Conservation (phyloP, 2,797 vertebrate genomes). For the Pangasius macronema region DNA sequence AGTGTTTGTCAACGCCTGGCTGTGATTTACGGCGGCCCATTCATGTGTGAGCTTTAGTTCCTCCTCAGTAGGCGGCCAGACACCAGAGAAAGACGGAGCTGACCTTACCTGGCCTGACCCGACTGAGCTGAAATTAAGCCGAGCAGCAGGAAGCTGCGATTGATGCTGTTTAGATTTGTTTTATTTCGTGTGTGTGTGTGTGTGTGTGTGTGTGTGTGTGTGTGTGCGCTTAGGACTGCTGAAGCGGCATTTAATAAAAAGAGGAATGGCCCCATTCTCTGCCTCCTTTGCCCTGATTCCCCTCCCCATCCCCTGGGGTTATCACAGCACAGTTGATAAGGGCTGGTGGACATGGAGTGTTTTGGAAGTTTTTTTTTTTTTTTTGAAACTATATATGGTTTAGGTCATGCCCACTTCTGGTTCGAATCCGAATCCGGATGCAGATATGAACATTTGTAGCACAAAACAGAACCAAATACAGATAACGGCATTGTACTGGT, state of each 20-base stretch:
- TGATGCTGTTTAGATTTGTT: neutral
- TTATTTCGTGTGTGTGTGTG: neutral
- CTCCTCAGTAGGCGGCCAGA: neutral
- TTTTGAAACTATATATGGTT: neutral
- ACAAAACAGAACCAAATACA: neutral
- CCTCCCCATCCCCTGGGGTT: neutral
- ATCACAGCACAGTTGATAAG: neutral
- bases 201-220: neutral
- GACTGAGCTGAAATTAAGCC: neutral
- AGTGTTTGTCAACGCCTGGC: neutral
- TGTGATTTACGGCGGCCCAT: neutral
- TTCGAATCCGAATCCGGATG: neutral
- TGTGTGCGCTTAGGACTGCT: neutral
- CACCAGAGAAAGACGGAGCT: neutral
- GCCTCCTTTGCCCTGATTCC: neutral
- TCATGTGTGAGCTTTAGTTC: neutral
- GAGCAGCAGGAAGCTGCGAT: neutral
- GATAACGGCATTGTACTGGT: neutral
- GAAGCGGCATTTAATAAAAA: neutral
- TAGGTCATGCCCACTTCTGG: neutral
- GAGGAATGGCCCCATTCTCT: neutral
- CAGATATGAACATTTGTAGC: neutral
- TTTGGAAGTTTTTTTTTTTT: too few species aligned
- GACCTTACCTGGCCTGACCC: neutral
- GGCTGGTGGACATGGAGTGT: neutral